phyloP scores from a whole-genome alignment of 2,888 invertebrate species.

The Macrophya annulata region DNA sequence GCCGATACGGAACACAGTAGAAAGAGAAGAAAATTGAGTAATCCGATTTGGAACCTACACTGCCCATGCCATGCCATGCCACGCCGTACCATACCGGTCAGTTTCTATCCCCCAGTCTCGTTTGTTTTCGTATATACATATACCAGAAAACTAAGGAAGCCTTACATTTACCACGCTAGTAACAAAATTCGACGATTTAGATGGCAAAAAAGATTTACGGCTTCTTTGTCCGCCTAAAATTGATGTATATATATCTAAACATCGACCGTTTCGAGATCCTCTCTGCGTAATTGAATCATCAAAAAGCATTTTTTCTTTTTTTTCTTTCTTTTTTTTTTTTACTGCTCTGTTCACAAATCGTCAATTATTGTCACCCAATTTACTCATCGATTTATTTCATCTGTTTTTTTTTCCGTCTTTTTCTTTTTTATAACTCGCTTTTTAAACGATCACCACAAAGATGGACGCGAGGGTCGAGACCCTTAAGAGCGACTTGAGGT shows the following conservation, averaged over 20 bases:
- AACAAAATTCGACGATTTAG: constrained; percentile 5
- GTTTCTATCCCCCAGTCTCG: not conserved
- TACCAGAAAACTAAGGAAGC: constrained; percentile 13
- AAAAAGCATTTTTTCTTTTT: not conserved
- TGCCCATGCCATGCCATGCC: not conserved
- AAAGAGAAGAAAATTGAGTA: constrained; percentile 32
- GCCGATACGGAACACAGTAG: constrained; percentile 13
- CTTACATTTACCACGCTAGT: not conserved
- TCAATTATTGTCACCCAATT: not conserved
- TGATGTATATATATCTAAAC: not conserved
- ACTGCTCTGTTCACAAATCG: not conserved
- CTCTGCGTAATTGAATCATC: not conserved
- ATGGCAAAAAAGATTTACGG: not conserved
- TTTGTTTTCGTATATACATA: not conserved
- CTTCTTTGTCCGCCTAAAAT: not conserved
- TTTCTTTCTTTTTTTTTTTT: no score
- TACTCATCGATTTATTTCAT: not conserved
- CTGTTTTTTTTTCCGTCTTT: not conserved
- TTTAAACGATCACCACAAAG: not conserved
- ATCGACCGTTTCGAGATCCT: not conserved
- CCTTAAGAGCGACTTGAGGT: not conserved
- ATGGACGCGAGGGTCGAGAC: not conserved
- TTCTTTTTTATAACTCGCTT: not conserved
- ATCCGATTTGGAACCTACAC: constrained; percentile 40
- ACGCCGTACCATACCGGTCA: not conserved